These are phyloP conservation scores for Leptodactylus fuscus DNA, from an alignment of 2,113 vertebrate genomes.

Conservation along the genomic window DNA sequence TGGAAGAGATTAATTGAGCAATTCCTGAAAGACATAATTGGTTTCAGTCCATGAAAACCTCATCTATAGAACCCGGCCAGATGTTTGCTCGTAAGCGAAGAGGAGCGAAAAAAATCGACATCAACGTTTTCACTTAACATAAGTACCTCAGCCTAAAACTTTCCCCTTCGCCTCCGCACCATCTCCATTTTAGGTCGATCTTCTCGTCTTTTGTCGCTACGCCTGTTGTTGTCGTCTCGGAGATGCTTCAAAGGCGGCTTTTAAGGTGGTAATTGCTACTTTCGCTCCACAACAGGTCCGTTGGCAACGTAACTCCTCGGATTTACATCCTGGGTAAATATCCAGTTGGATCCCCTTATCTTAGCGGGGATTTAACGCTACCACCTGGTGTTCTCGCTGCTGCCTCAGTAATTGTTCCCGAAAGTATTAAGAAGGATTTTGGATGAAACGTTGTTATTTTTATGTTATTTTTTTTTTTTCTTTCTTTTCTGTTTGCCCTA, in stretches of 20 bases:
- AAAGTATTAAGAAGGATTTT: background rate
- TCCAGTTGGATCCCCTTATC: slow-evolving; percentile 14
- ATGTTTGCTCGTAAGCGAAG: slow-evolving; percentile 43
- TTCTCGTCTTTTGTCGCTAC: slow-evolving; percentile 6
- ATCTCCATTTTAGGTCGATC: slow-evolving; percentile 9
- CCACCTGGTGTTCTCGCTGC: slow-evolving; percentile 30
- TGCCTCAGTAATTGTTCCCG: slow-evolving; percentile 22
- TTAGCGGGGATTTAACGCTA: background rate
- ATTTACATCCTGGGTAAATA: slow-evolving; percentile 33
- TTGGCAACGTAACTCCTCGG: slow-evolving; percentile 17
- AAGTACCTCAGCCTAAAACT: slow-evolving; percentile 7
- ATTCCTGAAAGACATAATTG: slow-evolving; percentile 51
- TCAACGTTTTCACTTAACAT: slow-evolving; percentile 40
- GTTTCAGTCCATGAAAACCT: slow-evolving; percentile 31
- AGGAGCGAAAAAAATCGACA: slow-evolving; percentile 26
- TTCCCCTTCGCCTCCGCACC: background rate
- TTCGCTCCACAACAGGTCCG: background rate
- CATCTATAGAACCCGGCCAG: slow-evolving; percentile 21
- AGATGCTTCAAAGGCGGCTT: slow-evolving; percentile 13
- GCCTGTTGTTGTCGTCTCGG: slow-evolving; percentile 18
- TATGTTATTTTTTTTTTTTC: no score
- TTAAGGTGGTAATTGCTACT: slow-evolving; percentile 32
- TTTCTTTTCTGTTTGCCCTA: background rate
- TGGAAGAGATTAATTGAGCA: slow-evolving; percentile 23
- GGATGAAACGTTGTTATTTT: background rate